Evolutionary conservation across 2,888 invertebrate species (phyloP).

Genomic region (Linnaemya vulpina): DNA sequence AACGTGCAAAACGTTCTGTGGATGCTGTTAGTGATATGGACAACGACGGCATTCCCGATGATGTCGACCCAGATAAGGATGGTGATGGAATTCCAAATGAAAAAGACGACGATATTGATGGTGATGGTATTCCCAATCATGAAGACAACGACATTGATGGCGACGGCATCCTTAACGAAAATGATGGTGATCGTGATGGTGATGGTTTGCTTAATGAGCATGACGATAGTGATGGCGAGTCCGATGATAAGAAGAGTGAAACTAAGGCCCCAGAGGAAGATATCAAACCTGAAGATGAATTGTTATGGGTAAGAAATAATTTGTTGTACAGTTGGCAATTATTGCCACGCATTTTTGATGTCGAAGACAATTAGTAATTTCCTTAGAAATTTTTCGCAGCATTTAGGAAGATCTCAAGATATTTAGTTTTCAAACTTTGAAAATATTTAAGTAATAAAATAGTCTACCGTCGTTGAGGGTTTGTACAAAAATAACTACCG

Average conservation of each 20-base stretch:
- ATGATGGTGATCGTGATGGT: slow-evolving; percentile 74
- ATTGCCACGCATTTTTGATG: slow-evolving; percentile 17
- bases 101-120: slow-evolving; percentile 77
- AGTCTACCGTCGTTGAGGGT: not conserved
- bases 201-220: slow-evolving; percentile 77
- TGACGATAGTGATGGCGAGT: slow-evolving; percentile 73
- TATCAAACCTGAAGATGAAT: slow-evolving; percentile 86
- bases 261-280: slow-evolving; percentile 81
- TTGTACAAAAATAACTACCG: slow-evolving; percentile 1
- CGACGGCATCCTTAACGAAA: slow-evolving; percentile 73
- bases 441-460: not conserved
- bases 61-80: slow-evolving; percentile 77
- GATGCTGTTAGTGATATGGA: slow-evolving; percentile 77
- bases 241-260: slow-evolving; percentile 68
- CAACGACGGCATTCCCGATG: slow-evolving; percentile 76
- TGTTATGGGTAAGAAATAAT: slow-evolving; percentile 84
- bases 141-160: slow-evolving; percentile 81
- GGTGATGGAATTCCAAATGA: slow-evolving; percentile 75
- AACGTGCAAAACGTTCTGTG: slow-evolving; percentile 81
- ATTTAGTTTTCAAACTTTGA: not conserved
- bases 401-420: slow-evolving; percentile 8
- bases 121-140: slow-evolving; percentile 83
- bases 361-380: slow-evolving; percentile 44
- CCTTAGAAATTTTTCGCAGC: slow-evolving; percentile 34
- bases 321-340: not conserved